These are phyloP conservation scores for Microcebus murinus DNA, from an alignment of 2,113 vertebrate genomes.

Conservation along the genomic window DNA sequence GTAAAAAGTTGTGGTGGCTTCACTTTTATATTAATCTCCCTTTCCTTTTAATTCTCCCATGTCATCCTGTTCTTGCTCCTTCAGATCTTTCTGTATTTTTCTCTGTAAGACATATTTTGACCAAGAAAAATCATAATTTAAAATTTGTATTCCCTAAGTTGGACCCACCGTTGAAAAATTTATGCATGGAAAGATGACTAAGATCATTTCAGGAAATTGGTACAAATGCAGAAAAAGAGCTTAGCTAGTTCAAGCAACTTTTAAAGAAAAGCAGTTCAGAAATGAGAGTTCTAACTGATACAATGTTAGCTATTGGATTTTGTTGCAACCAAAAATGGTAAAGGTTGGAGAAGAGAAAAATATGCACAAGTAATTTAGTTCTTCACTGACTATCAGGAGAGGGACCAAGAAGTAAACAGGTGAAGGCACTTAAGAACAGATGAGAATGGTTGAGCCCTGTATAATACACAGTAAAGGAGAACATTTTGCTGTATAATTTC, in stretches of 20 bases:
- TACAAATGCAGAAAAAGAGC: background rate
- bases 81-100: background rate
- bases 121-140: background rate
- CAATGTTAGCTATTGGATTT: background rate
- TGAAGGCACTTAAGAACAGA: background rate
- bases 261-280: background rate
- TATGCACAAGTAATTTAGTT: background rate
- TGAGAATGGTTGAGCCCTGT: background rate
- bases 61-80: rapidly evolving
- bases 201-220: background rate
- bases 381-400: background rate
- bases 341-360: background rate
- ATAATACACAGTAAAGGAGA: background rate
- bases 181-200: background rate
- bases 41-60: background rate
- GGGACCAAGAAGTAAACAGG: background rate
- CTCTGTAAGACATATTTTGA: background rate
- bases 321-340: background rate
- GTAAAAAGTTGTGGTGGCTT: background rate
- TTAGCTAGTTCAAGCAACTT: background rate
- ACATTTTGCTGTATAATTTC: background rate
- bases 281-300: background rate
- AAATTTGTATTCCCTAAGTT: background rate
- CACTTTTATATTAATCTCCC: background rate
- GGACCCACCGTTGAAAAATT: background rate